Base-by-base conservation (phyloP, 2,888 invertebrate species). In the Lumbricus terrestris region DNA sequence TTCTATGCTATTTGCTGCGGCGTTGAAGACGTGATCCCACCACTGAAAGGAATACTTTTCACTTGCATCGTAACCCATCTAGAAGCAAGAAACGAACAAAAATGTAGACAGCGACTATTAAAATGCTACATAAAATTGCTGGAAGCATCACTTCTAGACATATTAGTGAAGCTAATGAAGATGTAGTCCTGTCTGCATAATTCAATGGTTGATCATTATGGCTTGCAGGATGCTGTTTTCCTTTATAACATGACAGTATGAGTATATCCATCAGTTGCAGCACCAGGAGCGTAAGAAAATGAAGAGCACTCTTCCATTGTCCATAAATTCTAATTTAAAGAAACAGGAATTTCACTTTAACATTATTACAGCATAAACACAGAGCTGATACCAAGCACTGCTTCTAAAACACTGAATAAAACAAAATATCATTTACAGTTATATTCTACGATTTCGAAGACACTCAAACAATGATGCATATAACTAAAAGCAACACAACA, bases 1-100 rank as follows among this genome's bases (percentile, higher is more conserved):
- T n/a, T 91, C 95, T 16, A 97, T 96, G 94, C 97, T 97, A 13
- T 96, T 96, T 3, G 97, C 96, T 4, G 97, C 97, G 93, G 96
- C 96, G 93, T 97, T 96, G 93, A 96, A 98, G 18, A 97, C 95
- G 20, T 96, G 96, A 92, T 97, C 97, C 97, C 97, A 97, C 98
- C 98, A 98, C 93, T 97, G 97, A 92, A 97, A 96, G 0, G 97
- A 97, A 93, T 97, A 97, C 93, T 97, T 96, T 16, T 96, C 96
- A 0, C 96, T 96, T 5, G 96, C 95, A 94, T 97, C 96, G 92
- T 97, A 97, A 0, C 98, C 98, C 37, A 98, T 93, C 94, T 94
- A 91, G 34, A 90, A 88, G 33, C 16, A 90, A 88, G 47, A 38
- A 33, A n/a, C 11, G 29, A n/a, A 42, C 4, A 34, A 33, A 47